A percentile compares a stretch with the other conserved stretches of the same genome.
Evolutionary conservation across 2,888 invertebrate genomes (phyloP).

Genomic region (Hyposoter didymator): DNA sequence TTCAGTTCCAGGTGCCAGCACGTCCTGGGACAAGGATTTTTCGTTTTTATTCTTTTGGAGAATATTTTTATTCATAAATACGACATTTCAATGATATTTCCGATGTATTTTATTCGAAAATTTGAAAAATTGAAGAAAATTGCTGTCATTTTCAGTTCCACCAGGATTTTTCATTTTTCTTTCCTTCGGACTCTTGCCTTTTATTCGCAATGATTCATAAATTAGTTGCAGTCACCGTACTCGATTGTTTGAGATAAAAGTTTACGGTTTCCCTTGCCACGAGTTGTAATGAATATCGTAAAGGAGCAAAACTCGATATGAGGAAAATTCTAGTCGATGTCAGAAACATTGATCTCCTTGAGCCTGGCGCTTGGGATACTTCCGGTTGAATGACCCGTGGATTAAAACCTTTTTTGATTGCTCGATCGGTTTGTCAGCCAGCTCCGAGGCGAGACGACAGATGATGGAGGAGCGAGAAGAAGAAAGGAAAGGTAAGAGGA

Average conservation of each 20-base stretch:
- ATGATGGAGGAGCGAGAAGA: conserved; percentile 21
- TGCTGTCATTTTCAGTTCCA: neutral
- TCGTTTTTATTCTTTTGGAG: too few species aligned
- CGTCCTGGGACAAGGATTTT: too few species aligned
- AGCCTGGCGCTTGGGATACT: conserved; percentile 40
- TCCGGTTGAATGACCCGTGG: conserved; percentile 69
- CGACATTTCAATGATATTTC: neutral
- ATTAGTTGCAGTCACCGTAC: neutral
- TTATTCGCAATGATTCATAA: neutral
- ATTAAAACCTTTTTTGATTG: conserved; percentile 64
- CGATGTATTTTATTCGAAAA: neutral
- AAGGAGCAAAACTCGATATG: neutral
- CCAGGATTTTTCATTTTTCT: too few species aligned
- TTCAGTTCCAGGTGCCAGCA: too few species aligned
- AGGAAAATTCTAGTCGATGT: neutral
- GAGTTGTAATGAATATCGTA: neutral
- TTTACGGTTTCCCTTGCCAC: neutral
- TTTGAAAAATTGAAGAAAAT: neutral
- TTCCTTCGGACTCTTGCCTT: neutral
- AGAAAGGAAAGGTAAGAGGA: conserved; percentile 29
- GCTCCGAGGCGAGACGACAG: conserved; percentile 10
- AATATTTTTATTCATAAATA: neutral
- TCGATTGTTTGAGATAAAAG: neutral
- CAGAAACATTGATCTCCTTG: neutral
- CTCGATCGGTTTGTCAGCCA: conserved; percentile 3